Percentiles rank a stretch among this genome's conserved stretches.
These are phyloP conservation scores for Polypterus senegalus DNA, from an alignment of 2,113 vertebrate species.

Conservation along the genomic window DNA sequence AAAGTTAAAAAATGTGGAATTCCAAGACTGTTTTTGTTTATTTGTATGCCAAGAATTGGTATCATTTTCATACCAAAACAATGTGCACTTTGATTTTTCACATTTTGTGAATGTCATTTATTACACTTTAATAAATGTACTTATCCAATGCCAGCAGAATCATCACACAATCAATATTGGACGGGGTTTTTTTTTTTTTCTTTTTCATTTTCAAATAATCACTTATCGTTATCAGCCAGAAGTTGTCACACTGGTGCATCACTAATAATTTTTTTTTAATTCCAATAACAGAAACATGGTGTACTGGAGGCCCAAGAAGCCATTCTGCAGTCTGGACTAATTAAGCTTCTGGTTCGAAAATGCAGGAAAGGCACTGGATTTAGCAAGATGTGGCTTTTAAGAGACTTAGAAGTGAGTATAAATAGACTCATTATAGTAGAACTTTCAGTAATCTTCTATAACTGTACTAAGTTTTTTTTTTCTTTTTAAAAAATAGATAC, in stretches of 20 bases:
- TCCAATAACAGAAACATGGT: conserved; percentile 58
- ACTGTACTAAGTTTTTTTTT: background rate
- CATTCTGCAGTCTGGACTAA: conserved; percentile 72
- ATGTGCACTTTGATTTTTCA: too few species aligned
- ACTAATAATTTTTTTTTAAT: background rate
- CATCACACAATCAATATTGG: too few species aligned
- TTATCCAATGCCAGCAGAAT: too few species aligned
- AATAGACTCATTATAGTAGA: background rate
- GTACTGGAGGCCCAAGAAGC: conserved; percentile 67
- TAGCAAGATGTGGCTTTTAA: conserved; percentile 91
- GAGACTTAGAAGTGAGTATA: conserved; percentile 72
- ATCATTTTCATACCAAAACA: too few species aligned
- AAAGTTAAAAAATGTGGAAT: too few species aligned
- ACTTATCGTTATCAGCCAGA: background rate
- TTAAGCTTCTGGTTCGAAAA: conserved; percentile 84
- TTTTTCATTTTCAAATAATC: background rate
- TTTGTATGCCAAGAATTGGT: too few species aligned
- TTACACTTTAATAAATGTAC: too few species aligned
- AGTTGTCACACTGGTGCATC: background rate
- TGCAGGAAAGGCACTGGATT: conserved; percentile 96
- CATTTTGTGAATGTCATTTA: too few species aligned
- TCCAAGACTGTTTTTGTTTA: too few species aligned
- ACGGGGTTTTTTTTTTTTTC: too few species aligned
- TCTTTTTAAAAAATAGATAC: conserved; percentile 43
- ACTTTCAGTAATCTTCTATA: background rate